phyloP scores from a whole-genome alignment of 2,888 invertebrate genomes.

The Balanococcus diminutus region DNA sequence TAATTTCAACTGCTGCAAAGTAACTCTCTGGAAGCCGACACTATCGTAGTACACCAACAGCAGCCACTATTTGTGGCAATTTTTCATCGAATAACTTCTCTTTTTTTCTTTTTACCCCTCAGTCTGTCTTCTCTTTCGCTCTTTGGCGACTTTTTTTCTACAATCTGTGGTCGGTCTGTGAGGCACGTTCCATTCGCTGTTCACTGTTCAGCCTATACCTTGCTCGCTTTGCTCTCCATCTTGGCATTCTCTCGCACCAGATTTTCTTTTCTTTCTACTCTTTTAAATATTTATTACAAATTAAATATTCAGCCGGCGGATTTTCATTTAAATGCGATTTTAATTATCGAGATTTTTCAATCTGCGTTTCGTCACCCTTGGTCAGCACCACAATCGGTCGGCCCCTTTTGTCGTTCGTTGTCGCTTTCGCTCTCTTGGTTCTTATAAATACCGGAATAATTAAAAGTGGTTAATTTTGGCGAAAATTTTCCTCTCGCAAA shows the following conservation, averaged over 20 bases:
- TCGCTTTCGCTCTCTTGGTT: background rate
- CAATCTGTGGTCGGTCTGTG: background rate
- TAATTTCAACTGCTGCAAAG: background rate
- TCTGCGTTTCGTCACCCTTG: background rate
- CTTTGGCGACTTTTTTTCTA: background rate
- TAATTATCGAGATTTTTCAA: constrained; percentile 17
- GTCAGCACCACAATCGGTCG: background rate
- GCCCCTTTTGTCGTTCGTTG: background rate
- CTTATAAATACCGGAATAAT: background rate
- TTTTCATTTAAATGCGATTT: constrained; percentile 17
- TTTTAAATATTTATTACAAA: constrained; percentile 17
- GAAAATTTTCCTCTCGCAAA: background rate
- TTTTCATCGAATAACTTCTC: background rate
- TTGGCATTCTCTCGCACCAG: too few species aligned
- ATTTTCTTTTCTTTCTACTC: background rate
- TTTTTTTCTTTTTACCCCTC: background rate
- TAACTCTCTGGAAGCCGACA: too few species aligned
- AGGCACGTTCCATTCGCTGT: background rate
- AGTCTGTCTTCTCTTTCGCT: background rate
- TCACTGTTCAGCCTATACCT: background rate
- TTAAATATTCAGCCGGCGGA: constrained; percentile 8
- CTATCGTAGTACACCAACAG: too few species aligned
- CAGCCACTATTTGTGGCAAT: background rate
- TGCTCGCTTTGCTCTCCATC: too few species aligned
- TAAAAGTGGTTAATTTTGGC: background rate